Evolutionary conservation across 2,888 invertebrate genomes (phyloP).

Genomic region (Pyrrhia umbra): DNA sequence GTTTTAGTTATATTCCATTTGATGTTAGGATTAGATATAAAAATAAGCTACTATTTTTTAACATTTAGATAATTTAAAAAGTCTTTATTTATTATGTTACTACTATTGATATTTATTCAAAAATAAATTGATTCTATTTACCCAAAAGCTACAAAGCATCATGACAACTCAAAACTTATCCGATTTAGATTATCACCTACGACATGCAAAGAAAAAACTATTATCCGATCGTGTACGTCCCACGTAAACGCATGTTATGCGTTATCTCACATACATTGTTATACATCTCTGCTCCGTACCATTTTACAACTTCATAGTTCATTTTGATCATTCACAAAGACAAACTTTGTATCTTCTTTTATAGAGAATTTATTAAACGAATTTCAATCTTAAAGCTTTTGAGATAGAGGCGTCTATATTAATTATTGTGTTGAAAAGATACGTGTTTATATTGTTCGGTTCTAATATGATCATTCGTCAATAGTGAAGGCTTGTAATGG

Average conservation of each 20-base stretch:
- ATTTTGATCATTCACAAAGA: constrained; percentile 54
- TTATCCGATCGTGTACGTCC: constrained; percentile 78
- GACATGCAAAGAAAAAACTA: constrained; percentile 72
- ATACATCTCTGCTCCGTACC: constrained; percentile 59
- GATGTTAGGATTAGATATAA: not conserved
- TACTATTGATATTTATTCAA: constrained; percentile 14
- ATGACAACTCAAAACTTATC: constrained; percentile 42
- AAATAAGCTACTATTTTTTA: not conserved
- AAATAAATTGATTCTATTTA: constrained; percentile 15
- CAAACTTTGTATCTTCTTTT: constrained; percentile 39
- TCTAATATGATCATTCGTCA: constrained; percentile 84
- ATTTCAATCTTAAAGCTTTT: constrained; percentile 48
- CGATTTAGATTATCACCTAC: constrained; percentile 49
- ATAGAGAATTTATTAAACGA: constrained; percentile 7
- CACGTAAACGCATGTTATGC: constrained; percentile 81
- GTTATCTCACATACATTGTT: constrained; percentile 78
- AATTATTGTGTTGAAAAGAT: constrained; percentile 50
- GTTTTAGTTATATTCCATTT: not conserved
- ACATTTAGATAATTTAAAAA: not conserved
- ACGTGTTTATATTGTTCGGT: constrained; percentile 72
- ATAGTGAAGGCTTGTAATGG: constrained; percentile 82
- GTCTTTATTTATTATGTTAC: not conserved
- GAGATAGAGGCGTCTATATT: constrained; percentile 4
- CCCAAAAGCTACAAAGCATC: constrained; percentile 18
- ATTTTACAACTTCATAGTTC: constrained; percentile 66